Base-by-base conservation (phyloP, 1,140 invertebrate genomes). In the Papilio aristodemus region DNA sequence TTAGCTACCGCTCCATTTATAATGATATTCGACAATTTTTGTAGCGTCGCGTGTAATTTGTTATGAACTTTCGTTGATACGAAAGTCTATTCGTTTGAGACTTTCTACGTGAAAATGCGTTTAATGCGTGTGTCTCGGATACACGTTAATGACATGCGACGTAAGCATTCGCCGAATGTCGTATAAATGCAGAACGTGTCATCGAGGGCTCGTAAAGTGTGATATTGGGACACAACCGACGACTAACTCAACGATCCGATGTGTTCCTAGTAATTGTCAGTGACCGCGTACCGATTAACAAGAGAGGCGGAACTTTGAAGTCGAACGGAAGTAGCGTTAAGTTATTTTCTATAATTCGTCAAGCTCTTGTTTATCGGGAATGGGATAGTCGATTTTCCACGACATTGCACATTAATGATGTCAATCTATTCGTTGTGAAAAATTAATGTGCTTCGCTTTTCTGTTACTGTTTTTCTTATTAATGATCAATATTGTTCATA, bases 81-180 rank as follows among this genome's bases (percentile, higher is more conserved):
- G 41, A 66, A 66, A 66, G 63, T 66, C 25, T 66, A 17, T 46
- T n/a, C 17, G 22, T 3, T 25, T 66, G 41, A 46, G 14, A 66
- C 63, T 66, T 66, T 66, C 63, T 66, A 66, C 63, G n/a, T 50
- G 25, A 43, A 66, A 32, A 66, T 66, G 39, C 32, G 32, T 66
- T 32, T 66, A 66, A 66, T 66, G 63, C 63, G 63, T 66, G 63
- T 22, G 7, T 66, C 63, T 37, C 13, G 57, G 13, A 36, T 36
- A 10, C 17, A 27, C 57, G 25, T 59, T 66, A 66, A 66, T 66
- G 41, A 66, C 63, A 66, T 66, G 63, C 63, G 63, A 46, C 36
- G n/a, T 66, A 66, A 62, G 32, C 41, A 13, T 46, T 9, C 39
- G 38, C 39, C 37, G 62, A 64, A 43, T 46, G 39, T 66, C 13